Evolutionary conservation across 2,797 vertebrate genomes (phyloP).

Genomic region (Gymnothorax javanicus): DNA sequence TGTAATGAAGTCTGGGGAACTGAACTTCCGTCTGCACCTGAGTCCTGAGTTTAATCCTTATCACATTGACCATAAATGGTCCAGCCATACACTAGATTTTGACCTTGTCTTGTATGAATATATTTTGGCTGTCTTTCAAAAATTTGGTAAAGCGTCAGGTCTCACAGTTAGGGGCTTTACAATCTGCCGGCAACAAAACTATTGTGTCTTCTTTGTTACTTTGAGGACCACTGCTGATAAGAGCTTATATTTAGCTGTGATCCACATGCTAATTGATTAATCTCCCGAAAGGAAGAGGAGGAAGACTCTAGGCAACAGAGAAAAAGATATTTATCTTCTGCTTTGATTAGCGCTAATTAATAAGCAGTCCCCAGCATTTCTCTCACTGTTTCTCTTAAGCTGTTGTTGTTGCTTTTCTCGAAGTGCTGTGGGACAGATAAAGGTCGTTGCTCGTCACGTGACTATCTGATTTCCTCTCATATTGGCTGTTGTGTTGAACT

Average conservation of each 20-base stretch:
- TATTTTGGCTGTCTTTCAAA: neutral
- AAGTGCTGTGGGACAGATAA: conserved; percentile 28
- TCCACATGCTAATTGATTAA: neutral
- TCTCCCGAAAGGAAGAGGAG: neutral
- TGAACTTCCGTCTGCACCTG: too few species aligned
- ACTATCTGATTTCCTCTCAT: conserved; percentile 32
- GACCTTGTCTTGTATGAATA: neutral
- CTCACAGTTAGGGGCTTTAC: neutral
- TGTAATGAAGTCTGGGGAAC: too few species aligned
- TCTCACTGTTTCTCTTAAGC: conserved; percentile 18
- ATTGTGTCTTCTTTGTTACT: neutral
- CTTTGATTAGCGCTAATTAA: conserved; percentile 8
- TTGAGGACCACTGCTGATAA: neutral
- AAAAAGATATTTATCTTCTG: conserved; percentile 4
- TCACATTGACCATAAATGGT: too few species aligned
- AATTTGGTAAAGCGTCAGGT: neutral
- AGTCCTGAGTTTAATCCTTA: too few species aligned
- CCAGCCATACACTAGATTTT: neutral
- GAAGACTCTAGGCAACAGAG: neutral
- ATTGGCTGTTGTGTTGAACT: conserved; percentile 24
- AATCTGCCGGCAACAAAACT: neutral
- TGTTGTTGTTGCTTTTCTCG: conserved; percentile 10
- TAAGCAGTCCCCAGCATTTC: conserved; percentile 18
- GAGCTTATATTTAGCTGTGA: neutral
- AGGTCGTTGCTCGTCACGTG: conserved; percentile 14